phyloP scores from a whole-genome alignment of 2,113 vertebrate genomes.

The Perca schrenkii region DNA sequence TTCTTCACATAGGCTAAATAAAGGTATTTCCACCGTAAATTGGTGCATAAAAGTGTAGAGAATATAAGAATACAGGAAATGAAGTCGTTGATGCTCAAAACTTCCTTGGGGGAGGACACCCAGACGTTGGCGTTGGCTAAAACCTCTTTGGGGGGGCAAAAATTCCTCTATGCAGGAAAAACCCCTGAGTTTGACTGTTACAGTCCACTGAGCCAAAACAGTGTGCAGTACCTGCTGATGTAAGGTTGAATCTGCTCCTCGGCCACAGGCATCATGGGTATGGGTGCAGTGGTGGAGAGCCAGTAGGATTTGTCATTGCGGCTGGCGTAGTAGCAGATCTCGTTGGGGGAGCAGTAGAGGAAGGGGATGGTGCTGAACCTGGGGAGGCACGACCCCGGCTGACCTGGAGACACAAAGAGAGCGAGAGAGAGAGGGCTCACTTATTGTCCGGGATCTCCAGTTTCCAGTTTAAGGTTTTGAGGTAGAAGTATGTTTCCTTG shows the following conservation, averaged over 20 bases:
- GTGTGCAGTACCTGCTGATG: conserved; percentile 87
- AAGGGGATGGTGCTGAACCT: conserved; percentile 98
- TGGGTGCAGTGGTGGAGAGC: conserved; percentile 95
- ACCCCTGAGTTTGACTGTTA: not conserved
- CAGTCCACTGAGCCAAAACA: not conserved
- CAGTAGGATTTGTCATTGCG: conserved; percentile 98
- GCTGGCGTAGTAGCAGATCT: conserved; percentile 94
- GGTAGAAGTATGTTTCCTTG: too few species aligned
- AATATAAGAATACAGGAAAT: too few species aligned
- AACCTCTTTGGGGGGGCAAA: too few species aligned
- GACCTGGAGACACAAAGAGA: conserved; percentile 81
- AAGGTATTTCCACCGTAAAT: too few species aligned
- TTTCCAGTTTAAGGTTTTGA: too few species aligned
- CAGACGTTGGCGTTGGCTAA: too few species aligned
- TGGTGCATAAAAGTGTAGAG: too few species aligned
- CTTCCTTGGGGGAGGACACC: too few species aligned
- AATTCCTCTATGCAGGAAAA: too few species aligned
- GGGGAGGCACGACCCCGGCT: conserved; percentile 94
- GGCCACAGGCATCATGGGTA: conserved; percentile 96
- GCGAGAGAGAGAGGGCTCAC: not conserved
- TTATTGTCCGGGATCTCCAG: too few species aligned
- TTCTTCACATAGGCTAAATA: too few species aligned
- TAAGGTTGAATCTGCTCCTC: conserved; percentile 88
- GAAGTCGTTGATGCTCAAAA: too few species aligned
- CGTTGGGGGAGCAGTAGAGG: conserved; percentile 94